These are phyloP conservation scores for Cartodere bifasciata DNA, from an alignment of 2,888 invertebrate species.

Conservation along the genomic window DNA sequence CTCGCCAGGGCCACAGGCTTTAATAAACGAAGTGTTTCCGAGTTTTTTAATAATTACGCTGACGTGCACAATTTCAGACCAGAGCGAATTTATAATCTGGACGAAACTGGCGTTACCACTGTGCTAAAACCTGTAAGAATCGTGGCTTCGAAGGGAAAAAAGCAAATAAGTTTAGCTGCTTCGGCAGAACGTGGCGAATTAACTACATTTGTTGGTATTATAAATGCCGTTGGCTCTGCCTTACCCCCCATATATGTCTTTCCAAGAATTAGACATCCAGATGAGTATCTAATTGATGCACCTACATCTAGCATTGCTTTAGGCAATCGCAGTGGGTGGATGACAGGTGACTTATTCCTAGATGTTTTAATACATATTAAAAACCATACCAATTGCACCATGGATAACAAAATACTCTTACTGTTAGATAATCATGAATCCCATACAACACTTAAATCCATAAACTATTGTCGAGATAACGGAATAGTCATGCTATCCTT, in stretches of 20 bases:
- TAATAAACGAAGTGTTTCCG: constrained; percentile 10
- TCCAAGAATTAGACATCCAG: constrained; percentile 9
- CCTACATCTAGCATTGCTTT: constrained; percentile 12
- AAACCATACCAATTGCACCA: constrained; percentile 13
- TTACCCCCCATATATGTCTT: constrained; percentile 11
- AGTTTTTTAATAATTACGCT: constrained; percentile 12
- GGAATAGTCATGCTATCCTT: constrained; percentile 21
- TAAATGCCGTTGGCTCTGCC: constrained; percentile 9
- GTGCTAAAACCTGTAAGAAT: constrained; percentile 9
- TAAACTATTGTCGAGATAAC: constrained; percentile 24
- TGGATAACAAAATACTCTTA: constrained; percentile 19
- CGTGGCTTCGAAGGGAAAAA: constrained; percentile 9
- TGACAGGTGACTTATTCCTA: constrained; percentile 16
- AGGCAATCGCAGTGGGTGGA: constrained; percentile 12
- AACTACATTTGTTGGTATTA: constrained; percentile 8
- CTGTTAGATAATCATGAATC: constrained; percentile 22
- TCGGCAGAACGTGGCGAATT: constrained; percentile 9
- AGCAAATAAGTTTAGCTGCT: constrained; percentile 11
- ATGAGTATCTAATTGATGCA: constrained; percentile 12
- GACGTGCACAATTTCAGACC: constrained; percentile 5
- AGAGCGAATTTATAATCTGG: constrained; percentile 9
- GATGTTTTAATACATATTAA: constrained; percentile 20
- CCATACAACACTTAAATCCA: constrained; percentile 21
- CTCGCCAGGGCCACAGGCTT: constrained; percentile 13
- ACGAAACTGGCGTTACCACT: constrained; percentile 9